Evolutionary conservation across 2,888 invertebrate genomes (phyloP).

Genomic region (Steinernema scapterisci): DNA sequence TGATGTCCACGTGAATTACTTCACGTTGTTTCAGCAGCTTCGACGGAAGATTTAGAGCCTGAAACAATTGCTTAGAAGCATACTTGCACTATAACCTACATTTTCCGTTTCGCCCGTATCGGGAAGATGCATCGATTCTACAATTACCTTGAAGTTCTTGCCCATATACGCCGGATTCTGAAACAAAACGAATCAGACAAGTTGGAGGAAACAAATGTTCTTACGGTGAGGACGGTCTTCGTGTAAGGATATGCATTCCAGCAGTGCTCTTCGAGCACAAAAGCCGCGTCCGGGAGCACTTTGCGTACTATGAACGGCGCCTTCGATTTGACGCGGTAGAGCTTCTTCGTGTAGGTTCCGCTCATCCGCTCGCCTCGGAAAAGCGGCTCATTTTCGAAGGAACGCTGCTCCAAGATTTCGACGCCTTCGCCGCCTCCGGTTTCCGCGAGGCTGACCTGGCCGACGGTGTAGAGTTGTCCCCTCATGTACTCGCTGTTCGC

Average conservation of each 20-base stretch:
- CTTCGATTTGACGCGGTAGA: slow-evolving; percentile 75
- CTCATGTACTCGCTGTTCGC: slow-evolving; percentile 81
- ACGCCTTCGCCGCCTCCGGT: slow-evolving; percentile 76
- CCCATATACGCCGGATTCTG: slow-evolving; percentile 77
- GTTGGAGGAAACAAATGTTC: neutral
- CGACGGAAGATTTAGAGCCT: slow-evolving; percentile 82
- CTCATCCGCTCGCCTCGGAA: slow-evolving; percentile 84
- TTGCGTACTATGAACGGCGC: slow-evolving; percentile 90
- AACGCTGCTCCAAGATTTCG: slow-evolving; percentile 73
- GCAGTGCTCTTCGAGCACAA: slow-evolving; percentile 95
- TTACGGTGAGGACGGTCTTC: slow-evolving; percentile 75
- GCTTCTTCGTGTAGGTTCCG: slow-evolving; percentile 98
- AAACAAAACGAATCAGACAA: slow-evolving; percentile 1
- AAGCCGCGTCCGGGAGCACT: slow-evolving; percentile 83
- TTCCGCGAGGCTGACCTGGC: slow-evolving; percentile 76
- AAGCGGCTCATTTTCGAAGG: slow-evolving; percentile 84
- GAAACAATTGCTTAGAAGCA: slow-evolving; percentile 34
- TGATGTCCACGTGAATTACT: slow-evolving; percentile 88
- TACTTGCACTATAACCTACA: too few species aligned
- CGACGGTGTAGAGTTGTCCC: slow-evolving; percentile 93
- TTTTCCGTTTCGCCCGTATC: slow-evolving; percentile 72
- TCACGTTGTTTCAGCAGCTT: slow-evolving; percentile 86
- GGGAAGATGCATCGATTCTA: slow-evolving; percentile 88
- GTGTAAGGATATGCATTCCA: slow-evolving; percentile 99
- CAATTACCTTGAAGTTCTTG: slow-evolving; percentile 85